Percentiles rank a stretch among this genome's conserved stretches.
Evolutionary conservation across 1,140 invertebrate species (phyloP).

Genomic region (Battus philenor): DNA sequence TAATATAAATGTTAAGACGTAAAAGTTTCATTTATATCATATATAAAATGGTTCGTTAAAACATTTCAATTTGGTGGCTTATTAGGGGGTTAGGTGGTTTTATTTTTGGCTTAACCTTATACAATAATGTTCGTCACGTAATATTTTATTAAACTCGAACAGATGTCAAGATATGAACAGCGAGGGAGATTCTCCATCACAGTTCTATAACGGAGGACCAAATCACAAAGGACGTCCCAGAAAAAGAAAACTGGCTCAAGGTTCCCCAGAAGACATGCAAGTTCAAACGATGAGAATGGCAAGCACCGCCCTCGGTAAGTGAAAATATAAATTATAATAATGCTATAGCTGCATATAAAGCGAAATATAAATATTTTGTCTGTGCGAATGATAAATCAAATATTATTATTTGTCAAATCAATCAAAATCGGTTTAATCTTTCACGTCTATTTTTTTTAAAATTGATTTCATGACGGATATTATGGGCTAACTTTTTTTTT

Average conservation of each 20-base stretch:
- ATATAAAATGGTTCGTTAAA: too few species aligned
- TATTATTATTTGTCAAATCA: too few species aligned
- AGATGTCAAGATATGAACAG: constrained; percentile 71
- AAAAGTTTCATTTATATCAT: too few species aligned
- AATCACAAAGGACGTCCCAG: constrained; percentile 88
- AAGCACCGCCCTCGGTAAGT: constrained; percentile 82
- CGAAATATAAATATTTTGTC: constrained; percentile 11
- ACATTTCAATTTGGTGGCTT: too few species aligned
- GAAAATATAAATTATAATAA: neutral
- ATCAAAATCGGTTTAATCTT: too few species aligned
- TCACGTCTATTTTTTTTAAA: too few species aligned
- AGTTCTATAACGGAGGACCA: constrained; percentile 77
- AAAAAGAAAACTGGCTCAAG: constrained; percentile 83
- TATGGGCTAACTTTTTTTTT: too few species aligned
- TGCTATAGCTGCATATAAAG: neutral
- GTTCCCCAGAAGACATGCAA: constrained; percentile 78
- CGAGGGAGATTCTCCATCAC: constrained; percentile 78
- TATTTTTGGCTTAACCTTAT: too few species aligned
- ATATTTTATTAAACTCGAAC: neutral
- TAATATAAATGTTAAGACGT: too few species aligned
- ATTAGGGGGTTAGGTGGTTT: too few species aligned
- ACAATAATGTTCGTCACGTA: neutral
- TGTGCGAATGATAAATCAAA: constrained; percentile 32
- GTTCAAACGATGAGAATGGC: constrained; percentile 82
- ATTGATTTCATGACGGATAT: too few species aligned